Conservation (phyloP, 2,888 invertebrate species). For the Buathra laborator region DNA sequence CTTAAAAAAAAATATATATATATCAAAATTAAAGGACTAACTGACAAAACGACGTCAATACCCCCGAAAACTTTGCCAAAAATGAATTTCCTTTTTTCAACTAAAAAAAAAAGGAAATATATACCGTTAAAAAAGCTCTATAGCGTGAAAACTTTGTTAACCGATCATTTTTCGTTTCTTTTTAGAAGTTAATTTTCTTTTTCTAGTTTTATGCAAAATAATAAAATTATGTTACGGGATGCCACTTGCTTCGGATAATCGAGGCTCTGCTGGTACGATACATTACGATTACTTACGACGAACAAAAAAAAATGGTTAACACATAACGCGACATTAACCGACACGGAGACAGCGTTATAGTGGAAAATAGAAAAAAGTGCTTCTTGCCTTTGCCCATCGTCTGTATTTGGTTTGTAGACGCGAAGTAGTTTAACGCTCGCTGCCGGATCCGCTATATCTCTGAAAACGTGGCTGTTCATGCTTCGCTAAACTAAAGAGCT, state of each 20-base stretch:
- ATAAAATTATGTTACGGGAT: too few species aligned
- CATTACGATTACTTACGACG: not conserved
- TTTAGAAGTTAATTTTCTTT: not conserved
- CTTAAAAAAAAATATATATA: too few species aligned
- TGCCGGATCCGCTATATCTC: constrained; percentile 83
- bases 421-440: constrained; percentile 84
- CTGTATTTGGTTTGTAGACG: constrained; percentile 82
- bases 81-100: too few species aligned
- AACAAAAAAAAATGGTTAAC: constrained; percentile 23
- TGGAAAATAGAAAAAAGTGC: constrained; percentile 69
- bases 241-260: too few species aligned
- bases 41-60: too few species aligned
- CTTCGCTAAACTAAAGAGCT: constrained; percentile 62
- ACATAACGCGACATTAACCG: not conserved
- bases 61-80: too few species aligned
- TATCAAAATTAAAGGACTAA: too few species aligned
- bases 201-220: too few species aligned
- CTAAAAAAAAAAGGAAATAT: too few species aligned
- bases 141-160: not conserved
- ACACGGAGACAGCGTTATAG: not conserved
- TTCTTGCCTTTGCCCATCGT: constrained; percentile 83
- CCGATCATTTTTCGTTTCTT: not conserved
- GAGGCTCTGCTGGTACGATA: too few species aligned
- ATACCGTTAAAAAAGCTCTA: too few species aligned
- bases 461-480: constrained; percentile 78